Base-by-base conservation (phyloP, 2,797 vertebrate species). In the Loriculus beryllinus region DNA sequence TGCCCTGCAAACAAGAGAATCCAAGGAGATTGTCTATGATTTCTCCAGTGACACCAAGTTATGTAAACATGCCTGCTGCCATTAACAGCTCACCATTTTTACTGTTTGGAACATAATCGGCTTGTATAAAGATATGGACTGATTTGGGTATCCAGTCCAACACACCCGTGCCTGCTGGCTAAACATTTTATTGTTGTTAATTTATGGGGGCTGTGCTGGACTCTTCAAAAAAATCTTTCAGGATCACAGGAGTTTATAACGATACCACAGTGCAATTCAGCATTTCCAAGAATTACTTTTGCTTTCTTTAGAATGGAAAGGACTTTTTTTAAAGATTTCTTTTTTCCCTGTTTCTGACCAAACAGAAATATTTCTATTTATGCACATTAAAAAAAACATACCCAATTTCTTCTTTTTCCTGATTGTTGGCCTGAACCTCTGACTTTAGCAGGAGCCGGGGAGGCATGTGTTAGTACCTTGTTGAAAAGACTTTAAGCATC, bases 231-330 rank as follows among this genome's bases (percentile, higher is more conserved):
- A 91, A 84, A 43, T 35, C 54, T 85, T 82, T 94, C 62, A 49
- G 86, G 77, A 80, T 92, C 14, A 14, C 35, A 82, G 75, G 42
- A 87, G 42, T 85, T 92, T 89, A 71, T 87, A 78, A 93, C 5
- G 70, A 93, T 89, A 95, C 76, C 87, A 85, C 92, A 90, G 72
- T 71, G 82, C 63, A 91, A 93, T 92, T 95, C 85, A 97, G 88
- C 67, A 96, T 94, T 96, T 96, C 88, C 86, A 92, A 90, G 92
- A 97, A 94, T 67, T 90, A 95, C 75, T 94, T 96, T 88, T 93
- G 82, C 95, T 97, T 97, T 90, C 93, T 95, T 96, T 82, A 93
- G 84, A 92, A 71, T 23, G 81, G 70, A 93, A 92, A 93, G 43
- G 48, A 21, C 45, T n/a, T 77, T 42, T 52, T 69, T 26, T 33